These are phyloP conservation scores for Aurelia aurita DNA, from an alignment of 30 jellyfish, hydroid and myxozoan genomes.

Conservation along the genomic window DNA sequence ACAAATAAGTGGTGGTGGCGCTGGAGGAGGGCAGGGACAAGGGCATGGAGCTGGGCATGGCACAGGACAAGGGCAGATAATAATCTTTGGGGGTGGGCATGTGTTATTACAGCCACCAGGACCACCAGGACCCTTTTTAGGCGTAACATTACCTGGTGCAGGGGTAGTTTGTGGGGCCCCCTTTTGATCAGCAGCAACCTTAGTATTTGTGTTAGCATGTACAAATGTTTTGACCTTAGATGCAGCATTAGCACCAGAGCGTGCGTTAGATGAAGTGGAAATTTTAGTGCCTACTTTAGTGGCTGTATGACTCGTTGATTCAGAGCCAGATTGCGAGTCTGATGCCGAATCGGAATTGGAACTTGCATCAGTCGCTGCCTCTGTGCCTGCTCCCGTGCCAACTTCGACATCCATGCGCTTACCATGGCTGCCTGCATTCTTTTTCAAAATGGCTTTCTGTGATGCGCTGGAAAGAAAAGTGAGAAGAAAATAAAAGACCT, in stretches of 20 bases:
- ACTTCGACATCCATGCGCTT: slow-evolving; percentile 79
- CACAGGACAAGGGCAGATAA: slow-evolving; percentile 80
- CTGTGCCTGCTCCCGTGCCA: slow-evolving; percentile 91
- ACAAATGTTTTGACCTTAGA: slow-evolving; percentile 97
- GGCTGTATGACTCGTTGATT: slow-evolving; percentile 86
- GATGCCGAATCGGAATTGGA: slow-evolving; percentile 88
- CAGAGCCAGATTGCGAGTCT: slow-evolving; percentile 82
- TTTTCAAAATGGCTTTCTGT: slow-evolving; percentile 18
- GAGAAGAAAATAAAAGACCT: not conserved
- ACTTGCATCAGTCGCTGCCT: slow-evolving; percentile 84
- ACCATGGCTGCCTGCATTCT: slow-evolving; percentile 39
- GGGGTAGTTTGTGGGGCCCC: slow-evolving; percentile 85
- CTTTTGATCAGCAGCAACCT: slow-evolving; percentile 85
- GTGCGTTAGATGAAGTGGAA: slow-evolving; percentile 94
- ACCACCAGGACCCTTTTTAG: slow-evolving; percentile 49
- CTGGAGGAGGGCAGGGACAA: slow-evolving; percentile 95
- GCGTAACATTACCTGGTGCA: slow-evolving; percentile 44
- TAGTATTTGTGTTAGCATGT: slow-evolving; percentile 94
- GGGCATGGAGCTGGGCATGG: slow-evolving; percentile 94
- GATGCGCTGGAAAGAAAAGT: slow-evolving; percentile 16
- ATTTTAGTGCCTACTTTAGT: slow-evolving; percentile 95
- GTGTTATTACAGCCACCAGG: slow-evolving; percentile 21
- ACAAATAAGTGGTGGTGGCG: slow-evolving; percentile 87
- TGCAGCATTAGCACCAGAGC: slow-evolving; percentile 97
- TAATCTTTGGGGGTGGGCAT: slow-evolving; percentile 73